Percentiles rank a stretch among this genome's conserved stretches.
Conservation (phyloP, 2,797 vertebrate species). For the Lates japonicus region DNA sequence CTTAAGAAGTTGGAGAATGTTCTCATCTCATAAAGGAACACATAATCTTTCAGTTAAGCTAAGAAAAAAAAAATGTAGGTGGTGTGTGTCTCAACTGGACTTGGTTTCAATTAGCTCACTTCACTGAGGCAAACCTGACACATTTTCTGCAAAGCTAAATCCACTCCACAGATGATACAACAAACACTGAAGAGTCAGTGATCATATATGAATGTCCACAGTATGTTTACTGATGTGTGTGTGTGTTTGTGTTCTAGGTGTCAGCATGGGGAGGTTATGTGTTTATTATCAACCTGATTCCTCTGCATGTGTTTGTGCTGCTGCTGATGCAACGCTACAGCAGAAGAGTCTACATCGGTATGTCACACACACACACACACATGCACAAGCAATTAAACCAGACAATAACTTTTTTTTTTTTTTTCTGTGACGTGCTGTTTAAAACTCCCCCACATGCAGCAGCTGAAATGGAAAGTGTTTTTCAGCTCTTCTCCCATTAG, state of each 20-base stretch:
- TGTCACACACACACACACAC: constrained; percentile 64
- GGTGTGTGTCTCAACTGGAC: neutral
- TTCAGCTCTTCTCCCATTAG: constrained; percentile 18
- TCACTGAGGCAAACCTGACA: constrained; percentile 3
- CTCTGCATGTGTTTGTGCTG: constrained; percentile 96
- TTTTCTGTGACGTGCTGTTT: constrained; percentile 20
- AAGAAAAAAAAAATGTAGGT: neutral
- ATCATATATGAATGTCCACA: neutral
- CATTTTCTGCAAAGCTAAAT: constrained; percentile 18
- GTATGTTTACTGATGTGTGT: constrained; percentile 28
- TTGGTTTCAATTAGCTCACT: constrained; percentile 4
- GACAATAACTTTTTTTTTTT: constrained; percentile 9
- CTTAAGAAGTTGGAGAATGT: neutral
- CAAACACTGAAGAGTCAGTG: constrained; percentile 1
- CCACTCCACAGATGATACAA: neutral
- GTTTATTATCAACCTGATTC: constrained; percentile 98
- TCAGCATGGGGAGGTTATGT: constrained; percentile 98
- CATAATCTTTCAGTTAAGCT: neutral
- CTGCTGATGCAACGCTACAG: constrained; percentile 97
- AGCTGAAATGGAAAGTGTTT: constrained; percentile 15
- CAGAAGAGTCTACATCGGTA: constrained; percentile 96
- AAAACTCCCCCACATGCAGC: constrained; percentile 37
- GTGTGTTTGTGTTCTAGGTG: constrained; percentile 86
- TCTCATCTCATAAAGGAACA: neutral
- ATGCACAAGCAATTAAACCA: constrained; percentile 11